phyloP scores from a whole-genome alignment of 2,113 vertebrate species.

The Shinisaurus crocodilurus region DNA sequence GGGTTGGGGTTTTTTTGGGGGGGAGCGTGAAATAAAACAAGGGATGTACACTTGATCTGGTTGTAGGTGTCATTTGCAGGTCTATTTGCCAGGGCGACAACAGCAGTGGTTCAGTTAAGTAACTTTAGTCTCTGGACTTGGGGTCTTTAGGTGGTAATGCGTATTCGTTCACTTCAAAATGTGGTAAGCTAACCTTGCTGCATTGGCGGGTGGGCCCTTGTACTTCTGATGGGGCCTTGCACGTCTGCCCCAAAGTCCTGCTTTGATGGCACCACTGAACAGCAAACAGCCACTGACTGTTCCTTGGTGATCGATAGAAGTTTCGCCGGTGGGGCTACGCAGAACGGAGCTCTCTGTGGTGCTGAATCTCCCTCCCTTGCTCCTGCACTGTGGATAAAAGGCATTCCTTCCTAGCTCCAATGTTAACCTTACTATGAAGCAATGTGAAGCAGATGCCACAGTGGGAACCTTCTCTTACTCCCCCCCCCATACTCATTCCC shows the following conservation, averaged over 20 bases:
- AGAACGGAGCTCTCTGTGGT: constrained; percentile 3
- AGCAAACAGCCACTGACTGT: not conserved
- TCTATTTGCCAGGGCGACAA: not conserved
- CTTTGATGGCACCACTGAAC: not conserved
- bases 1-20: not conserved
- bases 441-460: not conserved
- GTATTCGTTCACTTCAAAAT: not conserved
- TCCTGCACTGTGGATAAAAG: not conserved
- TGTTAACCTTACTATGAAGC: not conserved
- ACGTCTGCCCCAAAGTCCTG: not conserved
- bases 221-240: not conserved
- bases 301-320: not conserved
- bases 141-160: not conserved
- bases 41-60: not conserved
- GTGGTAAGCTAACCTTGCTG: too few relatives aligned
- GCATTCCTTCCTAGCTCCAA: too few relatives aligned
- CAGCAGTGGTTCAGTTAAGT: not conserved
- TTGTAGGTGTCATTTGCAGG: not conserved
- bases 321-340: not conserved
- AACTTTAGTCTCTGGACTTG: not conserved
- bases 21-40: not conserved
- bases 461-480: not conserved
- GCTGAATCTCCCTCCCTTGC: constrained; percentile 1
- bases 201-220: not conserved
- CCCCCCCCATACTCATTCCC: not conserved